Conservation (phyloP, 2,113 vertebrate genomes). For the Chloebia gouldiae region DNA sequence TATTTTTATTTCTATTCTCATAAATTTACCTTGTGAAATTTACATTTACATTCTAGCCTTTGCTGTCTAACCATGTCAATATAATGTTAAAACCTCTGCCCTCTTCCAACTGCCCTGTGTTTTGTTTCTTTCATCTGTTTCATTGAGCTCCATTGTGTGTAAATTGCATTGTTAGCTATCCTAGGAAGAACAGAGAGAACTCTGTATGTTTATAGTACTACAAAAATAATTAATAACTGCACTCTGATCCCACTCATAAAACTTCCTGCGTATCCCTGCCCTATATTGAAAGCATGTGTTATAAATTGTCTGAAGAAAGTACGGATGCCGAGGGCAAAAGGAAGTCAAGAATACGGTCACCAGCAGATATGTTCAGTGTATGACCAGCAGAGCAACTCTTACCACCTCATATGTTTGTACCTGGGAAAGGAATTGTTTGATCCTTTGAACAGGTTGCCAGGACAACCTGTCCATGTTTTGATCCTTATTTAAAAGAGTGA, state of each 20-base stretch:
- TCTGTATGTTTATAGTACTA: background rate
- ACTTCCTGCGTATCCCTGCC: background rate
- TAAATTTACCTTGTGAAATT: background rate
- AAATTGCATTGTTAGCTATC: background rate
- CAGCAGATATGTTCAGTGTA: background rate
- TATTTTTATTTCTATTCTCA: background rate
- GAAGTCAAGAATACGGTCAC: background rate
- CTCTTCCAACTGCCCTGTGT: background rate
- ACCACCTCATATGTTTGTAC: rapidly evolving
- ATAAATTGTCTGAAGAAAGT: background rate
- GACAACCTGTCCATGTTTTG: background rate
- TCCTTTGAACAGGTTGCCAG: background rate
- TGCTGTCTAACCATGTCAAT: background rate
- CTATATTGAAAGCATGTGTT: background rate
- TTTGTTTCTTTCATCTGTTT: background rate
- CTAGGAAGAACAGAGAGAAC: background rate
- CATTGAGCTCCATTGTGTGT: background rate
- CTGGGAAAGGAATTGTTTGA: background rate
- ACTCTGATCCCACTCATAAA: background rate
- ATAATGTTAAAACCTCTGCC: background rate
- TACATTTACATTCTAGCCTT: background rate
- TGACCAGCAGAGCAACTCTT: background rate
- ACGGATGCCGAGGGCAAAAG: background rate
- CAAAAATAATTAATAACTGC: background rate
- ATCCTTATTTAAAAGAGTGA: background rate